Percentiles rank a stretch among this genome's conserved stretches.
These are phyloP conservation scores for Proterorhinus semilunaris DNA, from an alignment of 2,113 vertebrate genomes.

Conservation along the genomic window DNA sequence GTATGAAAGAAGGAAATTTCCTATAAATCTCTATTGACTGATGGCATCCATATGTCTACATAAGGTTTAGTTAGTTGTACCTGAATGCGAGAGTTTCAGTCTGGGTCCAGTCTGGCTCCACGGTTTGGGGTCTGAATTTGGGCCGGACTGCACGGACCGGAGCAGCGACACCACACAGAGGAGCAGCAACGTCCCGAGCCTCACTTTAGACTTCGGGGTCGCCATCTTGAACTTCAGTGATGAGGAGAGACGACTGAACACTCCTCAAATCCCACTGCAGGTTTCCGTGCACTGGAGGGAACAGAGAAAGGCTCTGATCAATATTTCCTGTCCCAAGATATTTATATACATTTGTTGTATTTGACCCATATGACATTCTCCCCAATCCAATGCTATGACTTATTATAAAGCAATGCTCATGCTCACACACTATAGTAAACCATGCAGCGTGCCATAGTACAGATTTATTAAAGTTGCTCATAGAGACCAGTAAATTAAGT, in stretches of 20 bases:
- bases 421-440: neutral
- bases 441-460: neutral
- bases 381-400: neutral
- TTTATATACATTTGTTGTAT: too few species aligned
- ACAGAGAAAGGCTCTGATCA: neutral
- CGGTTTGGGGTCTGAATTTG: neutral
- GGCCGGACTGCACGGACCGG: neutral
- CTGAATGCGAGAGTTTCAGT: constrained; percentile 59
- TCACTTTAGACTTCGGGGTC: neutral
- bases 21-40: too few species aligned
- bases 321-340: neutral
- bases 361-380: too few species aligned
- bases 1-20: too few species aligned
- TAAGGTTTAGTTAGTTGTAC: constrained; percentile 31
- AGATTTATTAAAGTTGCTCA: neutral
- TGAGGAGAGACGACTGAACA: neutral
- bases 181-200: neutral
- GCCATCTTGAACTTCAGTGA: constrained; percentile 25
- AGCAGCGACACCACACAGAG: constrained; percentile 19
- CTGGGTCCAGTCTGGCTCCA: constrained; percentile 43
- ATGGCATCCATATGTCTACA: too few species aligned
- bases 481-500: constrained; percentile 3
- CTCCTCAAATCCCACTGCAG: constrained; percentile 34
- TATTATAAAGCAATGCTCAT: neutral
- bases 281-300: neutral